Percentiles rank a stretch among this genome's conserved stretches.
Conservation (phyloP, 2,113 vertebrate genomes). For the Sarotherodon lohbergeri region DNA sequence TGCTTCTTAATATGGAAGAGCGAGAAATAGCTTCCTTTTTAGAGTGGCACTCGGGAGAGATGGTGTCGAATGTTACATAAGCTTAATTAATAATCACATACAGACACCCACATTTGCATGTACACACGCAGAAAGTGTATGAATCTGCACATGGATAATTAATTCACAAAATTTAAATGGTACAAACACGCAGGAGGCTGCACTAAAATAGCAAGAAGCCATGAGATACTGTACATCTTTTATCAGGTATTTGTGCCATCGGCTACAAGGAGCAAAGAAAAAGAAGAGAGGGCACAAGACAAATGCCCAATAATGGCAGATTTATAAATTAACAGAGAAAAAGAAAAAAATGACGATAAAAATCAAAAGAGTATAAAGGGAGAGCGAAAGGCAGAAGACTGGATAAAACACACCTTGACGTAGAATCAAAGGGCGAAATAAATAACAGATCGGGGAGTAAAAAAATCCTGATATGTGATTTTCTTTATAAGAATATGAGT, state of each 20-base stretch:
- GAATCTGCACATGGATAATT: constrained; percentile 8
- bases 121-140: background rate
- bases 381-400: background rate
- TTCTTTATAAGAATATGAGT: background rate
- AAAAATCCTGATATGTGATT: background rate
- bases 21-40: background rate
- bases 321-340: background rate
- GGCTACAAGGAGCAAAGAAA: background rate
- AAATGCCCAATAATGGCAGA: background rate
- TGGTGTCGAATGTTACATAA: constrained; percentile 21
- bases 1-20: background rate
- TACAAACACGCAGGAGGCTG: background rate
- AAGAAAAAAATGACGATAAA: background rate
- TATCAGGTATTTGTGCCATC: background rate
- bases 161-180: constrained; percentile 39
- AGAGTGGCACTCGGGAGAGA: background rate
- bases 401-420: background rate
- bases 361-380: background rate
- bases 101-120: background rate
- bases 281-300: background rate
- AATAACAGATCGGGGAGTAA: background rate
- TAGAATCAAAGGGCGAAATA: background rate
- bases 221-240: background rate
- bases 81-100: background rate
- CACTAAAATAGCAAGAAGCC: constrained; percentile 19